Evolutionary conservation across 2,888 invertebrate species (phyloP).

Genomic region (Celastrina argiolus): DNA sequence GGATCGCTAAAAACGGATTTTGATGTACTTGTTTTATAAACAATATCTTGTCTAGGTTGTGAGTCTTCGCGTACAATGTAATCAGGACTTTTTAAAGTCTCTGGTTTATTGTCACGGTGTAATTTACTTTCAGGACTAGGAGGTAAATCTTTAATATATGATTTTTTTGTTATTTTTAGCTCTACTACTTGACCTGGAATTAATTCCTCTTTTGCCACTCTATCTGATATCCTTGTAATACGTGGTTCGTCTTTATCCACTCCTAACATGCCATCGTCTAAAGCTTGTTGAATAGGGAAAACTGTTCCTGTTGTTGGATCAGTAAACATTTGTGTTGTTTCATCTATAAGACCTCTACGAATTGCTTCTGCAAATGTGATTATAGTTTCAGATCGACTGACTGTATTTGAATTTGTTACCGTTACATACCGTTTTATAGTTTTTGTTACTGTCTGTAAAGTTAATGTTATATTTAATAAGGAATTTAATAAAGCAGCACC

Average conservation of each 20-base stretch:
- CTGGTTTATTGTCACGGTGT: slow-evolving; percentile 72
- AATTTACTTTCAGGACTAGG: slow-evolving; percentile 69
- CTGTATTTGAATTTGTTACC: slow-evolving; percentile 81
- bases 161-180: slow-evolving; percentile 73
- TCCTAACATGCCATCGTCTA: slow-evolving; percentile 83
- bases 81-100: slow-evolving; percentile 79
- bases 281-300: slow-evolving; percentile 86
- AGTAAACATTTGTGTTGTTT: slow-evolving; percentile 84
- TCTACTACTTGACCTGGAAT: slow-evolving; percentile 71
- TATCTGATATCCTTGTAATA: slow-evolving; percentile 61
- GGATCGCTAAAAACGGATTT: slow-evolving; percentile 66
- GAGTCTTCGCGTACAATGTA: slow-evolving; percentile 48
- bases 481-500: slow-evolving; percentile 92
- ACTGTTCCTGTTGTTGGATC: slow-evolving; percentile 85
- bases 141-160: slow-evolving; percentile 68
- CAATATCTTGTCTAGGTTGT: slow-evolving; percentile 45
- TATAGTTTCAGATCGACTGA: slow-evolving; percentile 76
- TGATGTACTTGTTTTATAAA: slow-evolving; percentile 60
- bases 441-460: slow-evolving; percentile 91
- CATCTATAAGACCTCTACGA: slow-evolving; percentile 87
- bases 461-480: slow-evolving; percentile 90
- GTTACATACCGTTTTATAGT: slow-evolving; percentile 90
- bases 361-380: slow-evolving; percentile 89
- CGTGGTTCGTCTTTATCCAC: slow-evolving; percentile 77
- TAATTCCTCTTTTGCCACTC: slow-evolving; percentile 56